Evolutionary conservation across 1,140 invertebrate species (phyloP), one percentile per base, ranked within the genome.

Genomic region (Heliconius hewitsoni): DNA sequence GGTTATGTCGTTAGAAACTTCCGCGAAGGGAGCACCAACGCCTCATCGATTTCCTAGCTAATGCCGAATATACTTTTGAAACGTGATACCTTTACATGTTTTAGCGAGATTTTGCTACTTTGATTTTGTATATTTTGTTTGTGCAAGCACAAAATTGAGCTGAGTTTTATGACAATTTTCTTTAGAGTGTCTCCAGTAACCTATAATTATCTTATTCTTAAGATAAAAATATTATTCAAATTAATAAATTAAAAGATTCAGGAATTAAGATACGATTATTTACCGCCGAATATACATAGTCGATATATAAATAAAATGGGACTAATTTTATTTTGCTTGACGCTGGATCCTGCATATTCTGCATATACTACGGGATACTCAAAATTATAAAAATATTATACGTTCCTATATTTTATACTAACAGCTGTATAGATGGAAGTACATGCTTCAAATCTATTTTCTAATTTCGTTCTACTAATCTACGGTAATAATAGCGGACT

Each of bases 1-100:
- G 93, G 93, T 94, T 94, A 94, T 94, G 91, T 94, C 92, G 93
- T 94, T 94, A 94, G 92, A 93, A 94, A 94, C 88, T 94, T 94
- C 92, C 89, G 83, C 83, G 82, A 82, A 87, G 90, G 87, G 88
- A 87, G 84, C 83, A 80, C 82, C 86, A 84, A 82, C 84, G 84
- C 81, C 83, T 84, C 85, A 93, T 94, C 93, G 91, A 93, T 94
- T 92, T 93, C 91, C 86, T 83, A 83, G 89, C 86, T 90, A 89
- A 86, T 87, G 83, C 85, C 83, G 79, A 81, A 84, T 86, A 83
- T 87, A 82, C 81, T 83, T 82, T 86, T 86, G 80, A 73, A 76
- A 82, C 82, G 83, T 81, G 81, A 37, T 74, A 76, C 66, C 60
- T 66, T 66, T 66, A 50, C 66, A 71, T 71, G 34, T 57, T 79